Evolutionary conservation across 2,888 invertebrate genomes (phyloP), one percentile per base, ranked within the genome.

Genomic region (Octonoba sinensis): DNA sequence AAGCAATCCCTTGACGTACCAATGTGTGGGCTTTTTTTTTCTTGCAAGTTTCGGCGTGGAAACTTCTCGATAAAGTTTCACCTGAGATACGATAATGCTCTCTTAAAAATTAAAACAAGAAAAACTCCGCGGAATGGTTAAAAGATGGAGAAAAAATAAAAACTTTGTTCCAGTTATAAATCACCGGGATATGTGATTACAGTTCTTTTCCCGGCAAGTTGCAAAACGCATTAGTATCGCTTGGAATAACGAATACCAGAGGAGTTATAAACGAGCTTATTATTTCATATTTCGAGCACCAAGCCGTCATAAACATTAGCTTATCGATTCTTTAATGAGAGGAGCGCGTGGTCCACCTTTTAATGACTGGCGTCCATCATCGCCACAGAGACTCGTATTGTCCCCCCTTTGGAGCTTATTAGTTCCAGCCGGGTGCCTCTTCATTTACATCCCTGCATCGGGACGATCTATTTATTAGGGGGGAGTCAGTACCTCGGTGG

Each of bases 261-360:
- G 59, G 66, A 73, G 79, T 81, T 75, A 82, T 82, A 82, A 82
- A 82, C 81, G 81, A 82, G 81, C 81, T 75, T 82, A 82, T 82
- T 82, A 82, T 82, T 82, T 82, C 75, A 82, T 82, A 75, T 82
- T 74, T 69, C 36, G 78, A 79, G 69, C 79, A 69, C 74, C 64
- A 70, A 70, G 59, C 70, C 74, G 81, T 71, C 81, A 82, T 82
- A 82, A 82, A 82, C 81, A 82, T 82, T 82, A 82, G 81, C 81
- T 82, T 82, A 82, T 82, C 81, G 81, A 82, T 82, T 74, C 74
- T 74, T 70, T 82, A 82, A 82, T 82, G 81, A 82, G 81, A 59
- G 27, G 62, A 60, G 51, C 57, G 57, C 51, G 67, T 27, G 66
- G 78, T 72, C 78, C 78, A 72, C 72, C 78, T 79, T 72, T 75